Conservation (phyloP, 1,140 invertebrate genomes). For the Charaxes varanes region DNA sequence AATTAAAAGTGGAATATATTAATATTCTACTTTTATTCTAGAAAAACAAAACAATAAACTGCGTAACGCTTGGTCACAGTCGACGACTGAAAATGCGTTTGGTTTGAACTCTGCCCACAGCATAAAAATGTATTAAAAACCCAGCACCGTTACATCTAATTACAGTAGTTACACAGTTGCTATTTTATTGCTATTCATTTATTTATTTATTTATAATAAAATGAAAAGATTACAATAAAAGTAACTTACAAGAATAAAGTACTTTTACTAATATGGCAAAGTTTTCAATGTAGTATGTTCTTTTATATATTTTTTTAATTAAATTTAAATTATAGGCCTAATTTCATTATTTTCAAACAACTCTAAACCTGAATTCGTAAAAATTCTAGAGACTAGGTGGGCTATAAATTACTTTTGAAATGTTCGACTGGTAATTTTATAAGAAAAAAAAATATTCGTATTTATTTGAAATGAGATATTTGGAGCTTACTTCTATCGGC, state of each 20-base stretch:
- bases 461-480: no score
- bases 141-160: constrained; percentile 70
- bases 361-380: constrained; percentile 51
- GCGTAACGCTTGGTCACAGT: no score
- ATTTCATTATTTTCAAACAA: constrained; percentile 52
- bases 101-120: no score
- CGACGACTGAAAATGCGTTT: no score
- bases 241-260: constrained; percentile 68
- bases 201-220: no score
- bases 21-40: no score
- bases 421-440: constrained; percentile 3
- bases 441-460: not conserved
- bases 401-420: constrained; percentile 63
- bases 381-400: constrained; percentile 69
- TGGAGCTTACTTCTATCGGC: no score
- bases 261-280: constrained; percentile 73
- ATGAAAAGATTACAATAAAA: constrained; percentile 62
- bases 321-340: constrained; percentile 50
- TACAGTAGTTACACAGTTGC: constrained; percentile 65
- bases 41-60: no score
- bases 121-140: constrained; percentile 64
- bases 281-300: constrained; percentile 73
- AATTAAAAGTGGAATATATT: no score
- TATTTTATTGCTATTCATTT: constrained; percentile 52
- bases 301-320: no score